Conservation (phyloP, 2,113 vertebrate species). For the Cyprinodon brontotheroides region DNA sequence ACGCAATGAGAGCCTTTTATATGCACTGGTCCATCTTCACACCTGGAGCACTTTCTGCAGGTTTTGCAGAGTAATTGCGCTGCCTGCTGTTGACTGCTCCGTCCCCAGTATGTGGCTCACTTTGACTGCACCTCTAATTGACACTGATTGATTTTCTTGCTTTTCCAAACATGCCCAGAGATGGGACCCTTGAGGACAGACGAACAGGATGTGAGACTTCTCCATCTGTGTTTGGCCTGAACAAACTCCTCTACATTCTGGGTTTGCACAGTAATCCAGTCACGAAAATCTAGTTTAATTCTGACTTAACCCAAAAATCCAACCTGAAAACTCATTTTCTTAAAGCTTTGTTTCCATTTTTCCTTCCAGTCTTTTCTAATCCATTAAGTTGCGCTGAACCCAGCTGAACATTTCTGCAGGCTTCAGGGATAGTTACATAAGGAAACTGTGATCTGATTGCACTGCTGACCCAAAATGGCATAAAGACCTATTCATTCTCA, state of each 20-base stretch:
- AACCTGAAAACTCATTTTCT: constrained; percentile 30
- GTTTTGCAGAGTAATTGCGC: constrained; percentile 68
- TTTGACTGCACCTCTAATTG: constrained; percentile 79
- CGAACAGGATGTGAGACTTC: constrained; percentile 31
- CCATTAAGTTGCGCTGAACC: constrained; percentile 40
- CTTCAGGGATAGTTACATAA: constrained; percentile 59
- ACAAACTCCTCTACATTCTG: background rate
- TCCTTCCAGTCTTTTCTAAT: constrained; percentile 29
- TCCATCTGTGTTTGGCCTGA: constrained; percentile 39
- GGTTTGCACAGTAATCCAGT: constrained; percentile 2
- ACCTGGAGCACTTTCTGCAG: constrained; percentile 58
- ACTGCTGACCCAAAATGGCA: constrained; percentile 56
- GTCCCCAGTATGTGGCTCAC: constrained; percentile 75
- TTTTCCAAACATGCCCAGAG: constrained; percentile 67
- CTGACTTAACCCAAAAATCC: constrained; percentile 20
- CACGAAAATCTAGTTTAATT: constrained; percentile 1
- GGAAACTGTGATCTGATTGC: constrained; percentile 56
- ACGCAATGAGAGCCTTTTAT: constrained; percentile 60
- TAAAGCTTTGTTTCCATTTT: constrained; percentile 22
- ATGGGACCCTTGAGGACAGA: constrained; percentile 52
- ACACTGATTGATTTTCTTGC: constrained; percentile 80
- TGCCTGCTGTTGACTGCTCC: constrained; percentile 72
- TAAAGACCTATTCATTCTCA: constrained; percentile 36
- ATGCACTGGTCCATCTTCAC: constrained; percentile 46
- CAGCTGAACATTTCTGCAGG: constrained; percentile 35